Conservation (phyloP, 1,140 invertebrate genomes). For the Drosophila suzukii region DNA sequence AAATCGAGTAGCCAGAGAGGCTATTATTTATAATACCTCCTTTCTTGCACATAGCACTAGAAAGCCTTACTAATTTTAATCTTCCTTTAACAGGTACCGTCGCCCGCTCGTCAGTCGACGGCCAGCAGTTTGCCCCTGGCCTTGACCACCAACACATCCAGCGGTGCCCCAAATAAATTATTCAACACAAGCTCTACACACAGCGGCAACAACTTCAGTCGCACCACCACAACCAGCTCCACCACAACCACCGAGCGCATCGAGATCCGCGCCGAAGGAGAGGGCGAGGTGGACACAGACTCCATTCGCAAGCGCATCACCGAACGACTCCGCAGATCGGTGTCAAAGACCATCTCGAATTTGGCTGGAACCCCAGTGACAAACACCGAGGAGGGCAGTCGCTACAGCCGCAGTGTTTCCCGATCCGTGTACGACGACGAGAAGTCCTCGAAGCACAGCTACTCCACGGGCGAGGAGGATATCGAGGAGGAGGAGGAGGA, state of each 20-base stretch:
- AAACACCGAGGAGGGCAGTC: slow-evolving; percentile 67
- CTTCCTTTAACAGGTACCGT: slow-evolving; percentile 28
- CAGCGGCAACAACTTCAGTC: slow-evolving; percentile 48
- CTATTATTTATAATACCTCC: neutral
- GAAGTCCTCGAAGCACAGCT: slow-evolving; percentile 78
- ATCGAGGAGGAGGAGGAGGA: slow-evolving; percentile 63
- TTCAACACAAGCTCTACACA: slow-evolving; percentile 66
- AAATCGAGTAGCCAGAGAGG: no score
- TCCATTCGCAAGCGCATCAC: slow-evolving; percentile 65
- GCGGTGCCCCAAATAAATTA: slow-evolving; percentile 55
- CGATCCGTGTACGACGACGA: slow-evolving; percentile 77
- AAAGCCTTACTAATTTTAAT: neutral
- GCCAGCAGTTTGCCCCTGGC: slow-evolving; percentile 67
- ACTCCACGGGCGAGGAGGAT: slow-evolving; percentile 85
- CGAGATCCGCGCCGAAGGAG: slow-evolving; percentile 58
- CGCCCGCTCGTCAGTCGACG: slow-evolving; percentile 38
- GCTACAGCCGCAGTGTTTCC: slow-evolving; percentile 76
- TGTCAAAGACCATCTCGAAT: slow-evolving; percentile 70
- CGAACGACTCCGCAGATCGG: slow-evolving; percentile 69
- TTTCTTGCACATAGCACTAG: neutral
- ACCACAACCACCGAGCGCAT: slow-evolving; percentile 71
- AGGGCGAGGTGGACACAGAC: slow-evolving; percentile 59
- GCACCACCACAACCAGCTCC: slow-evolving; percentile 48
- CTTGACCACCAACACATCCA: slow-evolving; percentile 71
- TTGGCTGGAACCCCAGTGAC: slow-evolving; percentile 52